Percentiles rank a stretch among this genome's conserved stretches.
Conservation (phyloP, 2,797 vertebrate species). For the Anguilla pacifica region DNA sequence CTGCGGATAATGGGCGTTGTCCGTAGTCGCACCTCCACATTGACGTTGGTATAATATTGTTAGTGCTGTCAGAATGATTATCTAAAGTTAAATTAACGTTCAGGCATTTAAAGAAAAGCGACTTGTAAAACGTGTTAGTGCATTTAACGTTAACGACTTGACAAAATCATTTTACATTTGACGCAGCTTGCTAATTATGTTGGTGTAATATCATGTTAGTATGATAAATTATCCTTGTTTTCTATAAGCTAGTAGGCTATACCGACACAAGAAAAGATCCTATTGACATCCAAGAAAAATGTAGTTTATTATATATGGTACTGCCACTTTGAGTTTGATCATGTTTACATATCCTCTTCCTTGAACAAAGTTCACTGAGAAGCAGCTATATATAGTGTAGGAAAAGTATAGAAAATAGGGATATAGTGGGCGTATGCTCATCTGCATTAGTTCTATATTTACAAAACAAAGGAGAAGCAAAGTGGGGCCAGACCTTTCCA, state of each 20-base stretch:
- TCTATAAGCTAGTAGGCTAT: not conserved
- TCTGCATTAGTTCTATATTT: not conserved
- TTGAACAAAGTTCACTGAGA: not conserved
- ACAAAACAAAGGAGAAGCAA: slow-evolving; percentile 31
- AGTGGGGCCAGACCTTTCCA: slow-evolving; percentile 74
- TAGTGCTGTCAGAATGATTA: not conserved
- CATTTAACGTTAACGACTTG: not conserved
- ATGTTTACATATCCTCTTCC: not conserved
- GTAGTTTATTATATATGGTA: not conserved
- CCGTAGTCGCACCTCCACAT: not conserved
- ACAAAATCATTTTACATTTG: not conserved
- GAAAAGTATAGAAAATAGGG: not conserved
- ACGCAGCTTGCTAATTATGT: not conserved
- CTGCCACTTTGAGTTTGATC: not conserved
- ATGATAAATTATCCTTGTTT: not conserved
- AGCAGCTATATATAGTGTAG: not conserved
- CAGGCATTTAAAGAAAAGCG: not conserved
- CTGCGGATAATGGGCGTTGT: slow-evolving; percentile 32
- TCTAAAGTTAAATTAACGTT: not conserved
- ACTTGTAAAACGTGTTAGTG: not conserved
- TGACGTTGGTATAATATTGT: not conserved
- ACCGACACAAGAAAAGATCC: not conserved
- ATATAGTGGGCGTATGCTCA: not conserved
- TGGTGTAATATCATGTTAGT: not conserved
- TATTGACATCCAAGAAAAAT: not conserved